A percentile compares a stretch with the other conserved stretches of the same genome.
phyloP scores from a whole-genome alignment of 2,888 invertebrate genomes.

The Dastarcus helophoroides region DNA sequence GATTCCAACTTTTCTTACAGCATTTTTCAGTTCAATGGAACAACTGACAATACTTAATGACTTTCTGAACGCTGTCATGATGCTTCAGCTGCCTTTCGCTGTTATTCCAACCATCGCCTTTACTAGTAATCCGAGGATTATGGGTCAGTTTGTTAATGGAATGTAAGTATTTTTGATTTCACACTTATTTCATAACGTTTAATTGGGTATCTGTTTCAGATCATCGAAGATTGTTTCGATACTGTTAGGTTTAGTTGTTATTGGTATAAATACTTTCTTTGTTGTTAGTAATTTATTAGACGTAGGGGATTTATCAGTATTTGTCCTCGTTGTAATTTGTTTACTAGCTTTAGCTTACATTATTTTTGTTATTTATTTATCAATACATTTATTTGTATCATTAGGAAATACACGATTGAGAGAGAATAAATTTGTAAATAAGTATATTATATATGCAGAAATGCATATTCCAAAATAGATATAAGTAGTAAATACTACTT shows the following conservation, averaged over 20 bases:
- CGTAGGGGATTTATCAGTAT: slow-evolving; percentile 26
- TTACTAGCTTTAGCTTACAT: slow-evolving; percentile 17
- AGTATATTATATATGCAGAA: slow-evolving; percentile 20
- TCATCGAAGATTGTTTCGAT: slow-evolving; percentile 53
- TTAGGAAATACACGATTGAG: slow-evolving; percentile 18
- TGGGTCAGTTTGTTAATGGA: slow-evolving; percentile 76
- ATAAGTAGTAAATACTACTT: no score
- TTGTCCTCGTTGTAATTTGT: slow-evolving; percentile 14
- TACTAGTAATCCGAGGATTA: slow-evolving; percentile 62
- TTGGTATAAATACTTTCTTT: slow-evolving; percentile 68
- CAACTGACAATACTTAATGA: slow-evolving; percentile 72
- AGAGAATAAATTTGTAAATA: slow-evolving; percentile 16
- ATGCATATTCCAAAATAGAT: slow-evolving; percentile 9
- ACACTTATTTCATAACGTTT: not conserved
- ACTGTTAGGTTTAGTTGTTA: slow-evolving; percentile 52
- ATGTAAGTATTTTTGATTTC: slow-evolving; percentile 8
- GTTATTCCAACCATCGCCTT: slow-evolving; percentile 76
- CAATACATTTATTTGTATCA: slow-evolving; percentile 21
- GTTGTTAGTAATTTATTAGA: slow-evolving; percentile 48
- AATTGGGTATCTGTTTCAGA: slow-evolving; percentile 38
- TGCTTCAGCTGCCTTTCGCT: slow-evolving; percentile 79
- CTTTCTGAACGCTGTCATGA: slow-evolving; percentile 73
- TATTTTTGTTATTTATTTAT: slow-evolving; percentile 19
- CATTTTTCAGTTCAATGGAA: slow-evolving; percentile 52
- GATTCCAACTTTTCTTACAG: slow-evolving; percentile 55